These are phyloP conservation scores for Fulmarus glacialis DNA, from an alignment of 2,113 vertebrate genomes.

Conservation along the genomic window DNA sequence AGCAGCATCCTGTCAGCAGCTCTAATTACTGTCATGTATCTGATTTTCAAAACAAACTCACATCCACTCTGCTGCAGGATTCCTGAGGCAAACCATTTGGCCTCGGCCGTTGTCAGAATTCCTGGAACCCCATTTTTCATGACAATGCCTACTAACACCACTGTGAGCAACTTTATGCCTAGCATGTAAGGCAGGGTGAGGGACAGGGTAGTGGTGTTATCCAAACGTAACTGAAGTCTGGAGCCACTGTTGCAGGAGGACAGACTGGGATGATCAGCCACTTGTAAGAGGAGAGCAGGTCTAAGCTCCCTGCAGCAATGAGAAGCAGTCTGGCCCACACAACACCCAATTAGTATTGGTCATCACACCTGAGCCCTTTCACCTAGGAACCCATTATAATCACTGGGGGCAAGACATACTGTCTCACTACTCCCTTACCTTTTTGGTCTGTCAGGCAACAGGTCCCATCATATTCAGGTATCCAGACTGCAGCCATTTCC, in stretches of 20 bases:
- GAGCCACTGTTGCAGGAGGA: neutral
- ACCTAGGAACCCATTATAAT: neutral
- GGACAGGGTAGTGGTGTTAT: too few relatives aligned
- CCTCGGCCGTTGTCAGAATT: slow-evolving; percentile 5
- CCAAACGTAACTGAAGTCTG: neutral
- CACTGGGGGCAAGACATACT: neutral
- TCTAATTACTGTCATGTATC: slow-evolving; percentile 54
- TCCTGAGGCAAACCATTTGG: slow-evolving; percentile 38
- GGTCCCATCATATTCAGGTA: neutral
- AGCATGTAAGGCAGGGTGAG: neutral
- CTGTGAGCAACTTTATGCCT: neutral
- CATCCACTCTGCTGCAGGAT: neutral
- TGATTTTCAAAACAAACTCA: slow-evolving; percentile 20
- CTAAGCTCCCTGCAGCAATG: neutral
- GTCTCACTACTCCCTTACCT: neutral
- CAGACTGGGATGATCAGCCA: neutral
- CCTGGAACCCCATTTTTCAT: neutral
- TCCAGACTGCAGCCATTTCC: neutral
- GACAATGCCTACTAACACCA: neutral
- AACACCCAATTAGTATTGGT: neutral
- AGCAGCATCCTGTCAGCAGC: slow-evolving; percentile 37
- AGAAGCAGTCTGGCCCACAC: neutral
- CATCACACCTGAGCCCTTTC: neutral
- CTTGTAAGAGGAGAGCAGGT: neutral
- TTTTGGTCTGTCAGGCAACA: neutral